Evolutionary conservation across 2,888 invertebrate genomes (phyloP).

Genomic region (Acleris emargana): DNA sequence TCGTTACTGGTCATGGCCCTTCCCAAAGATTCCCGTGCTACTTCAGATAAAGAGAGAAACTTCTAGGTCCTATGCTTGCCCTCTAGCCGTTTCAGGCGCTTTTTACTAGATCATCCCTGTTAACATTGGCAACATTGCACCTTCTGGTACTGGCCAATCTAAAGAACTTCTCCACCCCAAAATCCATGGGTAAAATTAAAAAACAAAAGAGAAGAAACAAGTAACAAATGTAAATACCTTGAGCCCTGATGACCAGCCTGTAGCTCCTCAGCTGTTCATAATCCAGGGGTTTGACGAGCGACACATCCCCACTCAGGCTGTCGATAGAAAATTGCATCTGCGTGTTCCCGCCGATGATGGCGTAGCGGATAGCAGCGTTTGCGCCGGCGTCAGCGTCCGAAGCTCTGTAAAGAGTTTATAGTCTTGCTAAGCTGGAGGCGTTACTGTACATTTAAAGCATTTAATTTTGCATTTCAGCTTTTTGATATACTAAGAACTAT

Average conservation of each 20-base stretch:
- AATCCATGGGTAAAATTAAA: no score
- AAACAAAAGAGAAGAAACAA: no score
- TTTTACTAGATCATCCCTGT: no score
- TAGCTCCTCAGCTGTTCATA: slow-evolving; percentile 94
- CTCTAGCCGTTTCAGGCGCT: no score
- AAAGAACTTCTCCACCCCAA: no score
- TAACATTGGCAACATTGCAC: no score
- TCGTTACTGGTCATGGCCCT: no score
- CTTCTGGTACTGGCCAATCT: no score
- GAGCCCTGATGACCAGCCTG: slow-evolving; percentile 95
- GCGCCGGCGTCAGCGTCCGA: slow-evolving; percentile 96
- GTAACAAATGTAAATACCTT: slow-evolving; percentile 73
- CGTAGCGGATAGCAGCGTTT: slow-evolving; percentile 96
- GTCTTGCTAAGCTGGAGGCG: slow-evolving; percentile 52
- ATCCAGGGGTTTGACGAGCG: slow-evolving; percentile 93
- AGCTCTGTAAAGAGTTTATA: slow-evolving; percentile 84
- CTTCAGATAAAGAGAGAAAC: no score
- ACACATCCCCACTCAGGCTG: slow-evolving; percentile 95
- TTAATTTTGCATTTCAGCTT: slow-evolving; percentile 80
- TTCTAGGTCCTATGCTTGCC: no score
- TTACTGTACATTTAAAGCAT: slow-evolving; percentile 62
- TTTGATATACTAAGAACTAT: slow-evolving; percentile 62
- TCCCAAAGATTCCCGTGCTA: no score
- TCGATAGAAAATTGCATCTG: slow-evolving; percentile 97
- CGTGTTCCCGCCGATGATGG: slow-evolving; percentile 97